Conservation (phyloP, 1,140 invertebrate species). For the Bombus impatiens region DNA sequence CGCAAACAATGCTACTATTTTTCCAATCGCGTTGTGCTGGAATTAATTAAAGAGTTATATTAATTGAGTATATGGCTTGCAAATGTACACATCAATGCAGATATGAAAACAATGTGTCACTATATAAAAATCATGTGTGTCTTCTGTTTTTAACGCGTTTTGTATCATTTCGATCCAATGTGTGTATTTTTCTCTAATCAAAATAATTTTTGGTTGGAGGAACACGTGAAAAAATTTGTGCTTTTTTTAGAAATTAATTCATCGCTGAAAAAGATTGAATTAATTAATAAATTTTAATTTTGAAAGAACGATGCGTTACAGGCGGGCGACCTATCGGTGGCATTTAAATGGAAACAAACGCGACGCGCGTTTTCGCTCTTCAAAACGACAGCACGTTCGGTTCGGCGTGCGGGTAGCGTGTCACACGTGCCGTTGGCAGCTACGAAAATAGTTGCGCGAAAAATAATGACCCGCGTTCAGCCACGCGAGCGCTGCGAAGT, state of each 20-base stretch:
- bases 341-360: slow-evolving; percentile 80
- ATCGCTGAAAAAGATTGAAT: too few relatives aligned
- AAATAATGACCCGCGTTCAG: slow-evolving; percentile 76
- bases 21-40: background rate
- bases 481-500: slow-evolving; percentile 45
- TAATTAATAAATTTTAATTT: background rate
- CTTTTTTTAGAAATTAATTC: background rate
- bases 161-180: too few relatives aligned
- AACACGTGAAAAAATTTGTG: background rate
- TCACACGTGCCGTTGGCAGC: slow-evolving; percentile 71
- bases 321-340: slow-evolving; percentile 39
- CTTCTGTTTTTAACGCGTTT: background rate
- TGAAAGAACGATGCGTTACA: background rate
- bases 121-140: background rate
- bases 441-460: slow-evolving; percentile 77
- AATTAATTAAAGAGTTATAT: slow-evolving; percentile 1
- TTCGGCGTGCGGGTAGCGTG: slow-evolving; percentile 49
- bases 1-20: background rate
- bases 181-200: too few relatives aligned
- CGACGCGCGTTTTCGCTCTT: slow-evolving; percentile 66
- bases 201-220: too few relatives aligned
- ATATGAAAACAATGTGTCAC: background rate
- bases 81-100: background rate
- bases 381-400: slow-evolving; percentile 64
- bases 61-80: background rate